Evolutionary conservation across 2,113 vertebrate species (phyloP).

Genomic region (Daphoenositta chrysoptera): DNA sequence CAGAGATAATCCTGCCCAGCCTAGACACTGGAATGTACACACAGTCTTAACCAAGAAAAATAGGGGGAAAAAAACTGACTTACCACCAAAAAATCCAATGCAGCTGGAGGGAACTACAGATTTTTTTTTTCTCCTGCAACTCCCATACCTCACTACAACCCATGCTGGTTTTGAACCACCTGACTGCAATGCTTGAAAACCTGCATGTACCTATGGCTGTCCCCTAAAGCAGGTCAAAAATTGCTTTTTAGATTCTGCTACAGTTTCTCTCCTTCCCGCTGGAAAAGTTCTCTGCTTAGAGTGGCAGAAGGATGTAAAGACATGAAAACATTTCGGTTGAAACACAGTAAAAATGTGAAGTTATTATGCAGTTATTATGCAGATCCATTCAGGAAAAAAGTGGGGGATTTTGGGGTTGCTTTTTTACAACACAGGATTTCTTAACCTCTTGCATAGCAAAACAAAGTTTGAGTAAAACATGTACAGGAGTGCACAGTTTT

Average conservation of each 20-base stretch:
- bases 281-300: neutral
- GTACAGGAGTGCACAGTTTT: neutral
- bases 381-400: neutral
- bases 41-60: neutral
- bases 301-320: neutral
- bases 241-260: neutral
- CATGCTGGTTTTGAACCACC: fast-evolving
- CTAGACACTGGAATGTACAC: neutral
- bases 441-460: neutral
- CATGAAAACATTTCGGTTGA: fast-evolving
- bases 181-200: neutral
- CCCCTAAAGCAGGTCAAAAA: neutral
- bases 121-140: neutral
- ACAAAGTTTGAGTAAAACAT: neutral
- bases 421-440: neutral
- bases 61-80: fast-evolving
- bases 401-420: neutral
- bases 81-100: neutral
- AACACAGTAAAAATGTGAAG: fast-evolving
- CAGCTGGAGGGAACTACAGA: neutral
- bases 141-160: neutral
- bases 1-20: neutral
- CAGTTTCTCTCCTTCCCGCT: neutral
- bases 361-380: neutral
- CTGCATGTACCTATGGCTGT: fast-evolving